Conservation (phyloP, 2,797 vertebrate genomes). For the Anguilla pacifica region DNA sequence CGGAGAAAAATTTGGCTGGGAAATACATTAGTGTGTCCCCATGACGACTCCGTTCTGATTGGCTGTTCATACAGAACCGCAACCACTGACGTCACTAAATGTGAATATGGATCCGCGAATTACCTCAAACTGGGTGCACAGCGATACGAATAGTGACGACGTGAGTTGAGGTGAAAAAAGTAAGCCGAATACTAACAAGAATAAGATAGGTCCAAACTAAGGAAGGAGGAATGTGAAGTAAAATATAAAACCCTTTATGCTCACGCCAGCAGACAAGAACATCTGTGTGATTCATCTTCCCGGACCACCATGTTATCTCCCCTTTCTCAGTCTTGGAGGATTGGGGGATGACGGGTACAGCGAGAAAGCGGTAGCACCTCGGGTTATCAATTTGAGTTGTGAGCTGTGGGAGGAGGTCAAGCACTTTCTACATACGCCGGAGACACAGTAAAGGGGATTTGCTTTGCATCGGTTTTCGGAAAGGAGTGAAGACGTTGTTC, state of each 20-base stretch:
- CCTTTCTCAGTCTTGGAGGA: slow-evolving; percentile 22
- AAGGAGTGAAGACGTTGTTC: slow-evolving; percentile 27
- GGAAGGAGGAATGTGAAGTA: slow-evolving; percentile 76
- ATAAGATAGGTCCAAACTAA: slow-evolving; percentile 60
- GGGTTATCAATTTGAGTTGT: slow-evolving; percentile 18
- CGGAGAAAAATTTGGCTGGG: slow-evolving; percentile 7
- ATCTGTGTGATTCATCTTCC: slow-evolving; percentile 26
- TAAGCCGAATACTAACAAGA: slow-evolving; percentile 11
- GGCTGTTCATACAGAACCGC: slow-evolving; percentile 64
- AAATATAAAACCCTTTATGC: slow-evolving; percentile 38
- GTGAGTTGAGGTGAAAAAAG: slow-evolving; percentile 64
- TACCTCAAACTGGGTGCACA: slow-evolving; percentile 75
- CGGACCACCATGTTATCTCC: slow-evolving; percentile 24
- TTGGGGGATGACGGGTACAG: slow-evolving; percentile 24
- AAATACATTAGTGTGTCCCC: slow-evolving; percentile 79
- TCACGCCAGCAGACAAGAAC: slow-evolving; percentile 18
- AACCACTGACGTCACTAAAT: slow-evolving; percentile 74
- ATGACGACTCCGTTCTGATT: slow-evolving; percentile 70
- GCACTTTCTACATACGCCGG: slow-evolving; percentile 17
- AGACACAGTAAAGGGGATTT: slow-evolving; percentile 16
- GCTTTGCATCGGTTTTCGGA: neutral
- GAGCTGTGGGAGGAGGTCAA: slow-evolving; percentile 16
- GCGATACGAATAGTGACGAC: slow-evolving; percentile 78
- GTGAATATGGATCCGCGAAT: slow-evolving; percentile 87
- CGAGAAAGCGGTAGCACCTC: slow-evolving; percentile 23